Evolutionary conservation across 2,888 invertebrate genomes (phyloP).

Genomic region (Stenoptilia bipunctidactyla): DNA sequence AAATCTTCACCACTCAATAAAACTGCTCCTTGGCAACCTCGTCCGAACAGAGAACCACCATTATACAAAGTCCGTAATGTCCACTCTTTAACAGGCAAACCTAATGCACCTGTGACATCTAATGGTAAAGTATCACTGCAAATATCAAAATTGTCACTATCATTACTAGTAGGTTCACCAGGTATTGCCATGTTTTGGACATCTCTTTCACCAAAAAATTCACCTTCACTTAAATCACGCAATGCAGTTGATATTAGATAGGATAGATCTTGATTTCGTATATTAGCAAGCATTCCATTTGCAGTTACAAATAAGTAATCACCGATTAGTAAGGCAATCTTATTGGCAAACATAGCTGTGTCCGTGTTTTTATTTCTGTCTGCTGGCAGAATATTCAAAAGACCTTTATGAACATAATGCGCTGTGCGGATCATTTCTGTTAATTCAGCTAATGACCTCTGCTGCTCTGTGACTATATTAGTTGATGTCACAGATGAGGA

Average conservation of each 20-base stretch:
- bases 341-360: conserved; percentile 88
- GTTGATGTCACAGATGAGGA: conserved; percentile 66
- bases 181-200: conserved; percentile 81
- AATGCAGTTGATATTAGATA: conserved; percentile 86
- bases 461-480: conserved; percentile 67
- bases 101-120: conserved; percentile 44
- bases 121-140: conserved; percentile 45
- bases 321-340: conserved; percentile 87
- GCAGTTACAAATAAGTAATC: conserved; percentile 88
- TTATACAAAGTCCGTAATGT: conserved; percentile 78
- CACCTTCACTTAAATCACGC: conserved; percentile 85
- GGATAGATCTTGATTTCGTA: conserved; percentile 79
- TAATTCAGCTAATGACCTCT: conserved; percentile 71
- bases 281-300: conserved; percentile 81
- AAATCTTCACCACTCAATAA: conserved; percentile 78
- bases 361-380: conserved; percentile 67
- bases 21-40: conserved; percentile 85
- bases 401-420: conserved; percentile 81
- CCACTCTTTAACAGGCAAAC: conserved; percentile 78
- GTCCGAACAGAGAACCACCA: conserved; percentile 76
- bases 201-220: conserved; percentile 82
- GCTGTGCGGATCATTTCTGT: conserved; percentile 92
- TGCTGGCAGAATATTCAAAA: conserved; percentile 54
- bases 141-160: conserved; percentile 32
- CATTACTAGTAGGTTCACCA: conserved; percentile 57